Evolutionary conservation across 2,797 vertebrate species (phyloP).

Genomic region (Molossus molossus): DNA sequence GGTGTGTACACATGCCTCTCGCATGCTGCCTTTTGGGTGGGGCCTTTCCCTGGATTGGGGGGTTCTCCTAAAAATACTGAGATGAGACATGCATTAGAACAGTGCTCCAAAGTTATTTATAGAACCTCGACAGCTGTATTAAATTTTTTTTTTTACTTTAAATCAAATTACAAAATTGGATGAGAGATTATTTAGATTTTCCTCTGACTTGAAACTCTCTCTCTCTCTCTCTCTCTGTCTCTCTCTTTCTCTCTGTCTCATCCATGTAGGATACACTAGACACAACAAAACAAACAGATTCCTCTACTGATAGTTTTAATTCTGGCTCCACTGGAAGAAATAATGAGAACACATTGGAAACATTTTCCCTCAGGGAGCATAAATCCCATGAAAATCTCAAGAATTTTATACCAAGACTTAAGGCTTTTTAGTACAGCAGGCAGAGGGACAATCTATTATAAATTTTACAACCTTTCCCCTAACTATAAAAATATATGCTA

Average conservation of each 20-base stretch:
- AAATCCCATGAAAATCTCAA: slow-evolving; percentile 73
- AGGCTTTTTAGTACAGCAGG: slow-evolving; percentile 29
- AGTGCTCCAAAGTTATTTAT: not conserved
- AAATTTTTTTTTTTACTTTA: slow-evolving; percentile 8
- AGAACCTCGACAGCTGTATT: not conserved
- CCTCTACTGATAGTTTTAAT: slow-evolving; percentile 18
- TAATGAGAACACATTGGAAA: slow-evolving; percentile 62
- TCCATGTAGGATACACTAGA: not conserved
- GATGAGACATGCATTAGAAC: not conserved
- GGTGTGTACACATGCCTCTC: not conserved
- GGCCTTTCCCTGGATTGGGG: not conserved
- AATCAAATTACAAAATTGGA: not conserved
- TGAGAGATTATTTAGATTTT: slow-evolving; percentile 37
- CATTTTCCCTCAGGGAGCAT: slow-evolving; percentile 51
- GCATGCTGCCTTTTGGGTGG: not conserved
- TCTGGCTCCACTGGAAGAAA: slow-evolving; percentile 53
- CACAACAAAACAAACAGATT: slow-evolving; percentile 62
- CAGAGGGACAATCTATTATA: slow-evolving; percentile 25
- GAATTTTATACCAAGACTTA: slow-evolving; percentile 29
- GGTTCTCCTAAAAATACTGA: not conserved
- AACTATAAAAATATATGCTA: slow-evolving; percentile 28
- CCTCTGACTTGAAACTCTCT: slow-evolving; percentile 2
- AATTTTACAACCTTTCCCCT: slow-evolving; percentile 58
- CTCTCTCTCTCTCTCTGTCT: not conserved
- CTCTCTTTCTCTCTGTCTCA: not conserved